phyloP scores from a whole-genome alignment of 23 tunicate species.

The Ciona savignyi region DNA sequence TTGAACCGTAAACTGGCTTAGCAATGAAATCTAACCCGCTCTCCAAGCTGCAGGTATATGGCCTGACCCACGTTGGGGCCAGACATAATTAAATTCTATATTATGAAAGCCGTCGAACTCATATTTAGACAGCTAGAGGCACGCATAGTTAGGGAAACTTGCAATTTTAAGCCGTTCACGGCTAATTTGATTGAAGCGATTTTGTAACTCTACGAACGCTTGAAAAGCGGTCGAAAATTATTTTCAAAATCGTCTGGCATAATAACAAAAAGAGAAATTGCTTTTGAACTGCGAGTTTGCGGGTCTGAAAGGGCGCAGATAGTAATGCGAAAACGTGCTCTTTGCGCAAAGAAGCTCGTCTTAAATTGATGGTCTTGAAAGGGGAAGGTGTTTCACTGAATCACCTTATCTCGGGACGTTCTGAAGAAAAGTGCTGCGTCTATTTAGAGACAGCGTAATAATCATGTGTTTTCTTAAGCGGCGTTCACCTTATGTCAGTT shows the following conservation, averaged over 20 bases:
- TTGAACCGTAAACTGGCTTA: neutral
- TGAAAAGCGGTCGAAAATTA: neutral
- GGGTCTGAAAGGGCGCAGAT: neutral
- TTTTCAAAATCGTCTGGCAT: neutral
- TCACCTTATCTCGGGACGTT: neutral
- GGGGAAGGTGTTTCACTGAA: neutral
- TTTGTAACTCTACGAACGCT: neutral
- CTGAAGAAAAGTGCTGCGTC: neutral
- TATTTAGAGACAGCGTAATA: neutral
- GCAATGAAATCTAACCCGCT: neutral
- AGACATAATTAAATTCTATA: neutral
- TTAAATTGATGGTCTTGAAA: neutral
- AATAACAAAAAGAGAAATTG: neutral
- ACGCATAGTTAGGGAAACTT: neutral
- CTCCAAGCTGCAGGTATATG: neutral
- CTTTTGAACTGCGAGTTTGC: neutral
- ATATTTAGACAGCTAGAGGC: neutral
- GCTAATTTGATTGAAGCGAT: neutral
- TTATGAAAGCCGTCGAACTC: neutral
- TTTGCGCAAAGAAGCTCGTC: neutral
- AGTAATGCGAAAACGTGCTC: neutral
- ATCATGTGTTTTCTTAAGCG: slow-evolving; percentile 1
- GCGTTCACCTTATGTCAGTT: neutral
- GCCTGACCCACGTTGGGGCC: neutral
- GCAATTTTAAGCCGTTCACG: neutral